Evolutionary conservation across 1,140 invertebrate species (phyloP).

Genomic region (Saccostrea cuccullata): DNA sequence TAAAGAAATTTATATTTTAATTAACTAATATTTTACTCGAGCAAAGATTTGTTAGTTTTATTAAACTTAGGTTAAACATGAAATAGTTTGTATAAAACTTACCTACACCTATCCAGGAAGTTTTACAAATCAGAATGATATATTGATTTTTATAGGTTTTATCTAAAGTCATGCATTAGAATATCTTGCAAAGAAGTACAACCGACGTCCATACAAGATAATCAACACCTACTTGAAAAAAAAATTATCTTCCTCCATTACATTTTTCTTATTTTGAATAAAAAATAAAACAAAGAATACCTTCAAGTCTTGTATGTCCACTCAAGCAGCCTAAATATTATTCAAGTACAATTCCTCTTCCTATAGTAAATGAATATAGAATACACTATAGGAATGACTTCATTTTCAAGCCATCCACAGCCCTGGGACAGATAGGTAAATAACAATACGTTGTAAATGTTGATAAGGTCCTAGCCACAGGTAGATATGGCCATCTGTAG

Average conservation of each 20-base stretch:
- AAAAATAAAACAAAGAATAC: not conserved
- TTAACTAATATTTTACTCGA: too few relatives aligned
- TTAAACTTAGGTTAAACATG: too few relatives aligned
- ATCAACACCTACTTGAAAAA: too few relatives aligned
- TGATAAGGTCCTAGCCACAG: not conserved
- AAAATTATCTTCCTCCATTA: too few relatives aligned
- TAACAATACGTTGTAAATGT: conserved; percentile 3
- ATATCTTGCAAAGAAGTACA: not conserved
- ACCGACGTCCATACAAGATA: not conserved
- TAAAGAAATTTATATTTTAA: too few relatives aligned
- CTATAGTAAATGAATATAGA: not conserved
- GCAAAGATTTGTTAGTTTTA: too few relatives aligned
- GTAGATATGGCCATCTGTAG: conserved; percentile 1
- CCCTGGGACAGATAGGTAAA: conserved; percentile 29
- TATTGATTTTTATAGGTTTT: not conserved
- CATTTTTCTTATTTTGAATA: too few relatives aligned
- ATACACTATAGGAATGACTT: not conserved
- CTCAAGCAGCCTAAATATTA: not conserved
- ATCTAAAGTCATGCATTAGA: not conserved
- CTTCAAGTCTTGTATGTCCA: not conserved
- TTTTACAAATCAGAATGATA: not conserved
- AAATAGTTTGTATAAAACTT: too few relatives aligned
- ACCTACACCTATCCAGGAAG: not conserved
- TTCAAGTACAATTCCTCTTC: not conserved
- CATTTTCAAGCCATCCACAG: not conserved